A percentile compares a stretch with the other conserved stretches of the same genome.
Conservation (phyloP, 2,113 vertebrate genomes). For the Pelodiscus sinensis region DNA sequence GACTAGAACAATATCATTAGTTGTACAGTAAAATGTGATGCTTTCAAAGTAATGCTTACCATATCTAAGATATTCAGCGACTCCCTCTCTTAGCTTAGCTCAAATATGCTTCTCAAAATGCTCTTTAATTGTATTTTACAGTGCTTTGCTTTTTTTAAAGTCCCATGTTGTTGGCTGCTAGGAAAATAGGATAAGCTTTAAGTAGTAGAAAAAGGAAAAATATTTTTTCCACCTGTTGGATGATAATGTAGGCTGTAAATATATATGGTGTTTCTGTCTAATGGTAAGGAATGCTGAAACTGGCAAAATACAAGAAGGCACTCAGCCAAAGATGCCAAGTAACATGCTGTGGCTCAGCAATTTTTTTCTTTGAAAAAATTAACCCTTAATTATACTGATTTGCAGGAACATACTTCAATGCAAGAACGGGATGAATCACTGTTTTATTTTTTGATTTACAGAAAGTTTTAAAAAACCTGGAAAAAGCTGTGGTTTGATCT, state of each 20-base stretch:
- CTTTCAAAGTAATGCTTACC: conserved; percentile 10
- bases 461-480: no score
- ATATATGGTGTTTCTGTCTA: conserved; percentile 37
- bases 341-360: conserved; percentile 23
- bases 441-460: not conserved
- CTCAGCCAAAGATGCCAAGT: not conserved
- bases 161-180: not conserved
- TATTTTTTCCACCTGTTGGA: not conserved
- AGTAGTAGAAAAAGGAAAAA: conserved; percentile 28
- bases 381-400: conserved; percentile 19
- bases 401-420: conserved; percentile 27
- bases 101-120: conserved; percentile 1
- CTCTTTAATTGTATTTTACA: not conserved
- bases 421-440: not conserved
- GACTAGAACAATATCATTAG: not conserved
- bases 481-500: no score
- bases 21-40: not conserved
- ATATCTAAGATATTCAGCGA: not conserved
- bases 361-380: conserved; percentile 44
- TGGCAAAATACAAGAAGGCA: conserved; percentile 34
- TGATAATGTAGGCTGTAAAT: conserved; percentile 20
- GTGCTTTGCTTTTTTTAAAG: not conserved
- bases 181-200: conserved; percentile 39
- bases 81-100: not conserved
- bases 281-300: conserved; percentile 9